Conservation (phyloP, 2,888 invertebrate genomes). For the Abscondita cerata region DNA sequence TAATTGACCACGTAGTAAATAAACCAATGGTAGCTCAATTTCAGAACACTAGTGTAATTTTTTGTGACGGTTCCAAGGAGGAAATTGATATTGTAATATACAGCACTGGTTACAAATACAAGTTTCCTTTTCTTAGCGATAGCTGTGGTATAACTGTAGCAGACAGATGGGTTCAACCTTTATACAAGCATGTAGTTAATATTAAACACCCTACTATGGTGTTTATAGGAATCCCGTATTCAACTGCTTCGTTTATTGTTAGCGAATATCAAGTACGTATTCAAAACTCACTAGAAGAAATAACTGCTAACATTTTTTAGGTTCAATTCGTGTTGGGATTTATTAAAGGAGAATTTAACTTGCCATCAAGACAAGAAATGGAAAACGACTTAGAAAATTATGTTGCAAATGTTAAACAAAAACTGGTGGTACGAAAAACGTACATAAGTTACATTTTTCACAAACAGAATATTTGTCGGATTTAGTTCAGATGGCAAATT, state of each 20-base stretch:
- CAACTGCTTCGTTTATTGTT: constrained; percentile 79
- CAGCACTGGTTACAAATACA: constrained; percentile 70
- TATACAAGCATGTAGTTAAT: constrained; percentile 88
- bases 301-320: no score
- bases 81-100: constrained; percentile 71
- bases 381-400: no score
- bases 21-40: constrained; percentile 64
- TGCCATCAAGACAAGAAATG: no score
- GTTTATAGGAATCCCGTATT: constrained; percentile 83
- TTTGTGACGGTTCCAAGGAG: constrained; percentile 67
- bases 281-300: no score
- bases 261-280: constrained; percentile 75
- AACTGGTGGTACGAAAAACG: no score
- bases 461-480: no score
- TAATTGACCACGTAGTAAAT: constrained; percentile 60
- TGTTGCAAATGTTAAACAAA: no score
- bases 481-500: no score
- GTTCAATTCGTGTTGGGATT: no score
- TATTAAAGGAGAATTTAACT: no score
- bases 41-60: constrained; percentile 61
- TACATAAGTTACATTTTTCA: no score
- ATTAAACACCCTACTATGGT: constrained; percentile 80
- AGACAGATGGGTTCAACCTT: constrained; percentile 79
- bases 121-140: constrained; percentile 61
- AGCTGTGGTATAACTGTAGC: constrained; percentile 74